phyloP scores from a whole-genome alignment of 2,888 invertebrate species.

The Macropis europaea region DNA sequence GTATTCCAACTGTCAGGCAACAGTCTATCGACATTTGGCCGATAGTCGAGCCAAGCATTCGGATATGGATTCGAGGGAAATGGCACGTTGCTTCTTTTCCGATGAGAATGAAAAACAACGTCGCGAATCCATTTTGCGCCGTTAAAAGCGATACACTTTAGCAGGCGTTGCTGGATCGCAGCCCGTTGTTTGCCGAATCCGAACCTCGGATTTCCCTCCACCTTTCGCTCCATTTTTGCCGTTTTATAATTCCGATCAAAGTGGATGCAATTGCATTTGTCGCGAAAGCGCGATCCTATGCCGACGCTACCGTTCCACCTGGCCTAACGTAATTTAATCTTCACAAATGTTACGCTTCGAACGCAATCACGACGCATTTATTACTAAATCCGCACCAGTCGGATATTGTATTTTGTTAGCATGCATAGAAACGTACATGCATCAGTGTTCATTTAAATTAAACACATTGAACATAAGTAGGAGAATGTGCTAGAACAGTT shows the following conservation, averaged over 20 bases:
- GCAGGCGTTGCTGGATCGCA: neutral
- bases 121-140: constrained; percentile 45
- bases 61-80: constrained; percentile 58
- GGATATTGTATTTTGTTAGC: too few species aligned
- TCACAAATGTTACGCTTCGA: constrained; percentile 13
- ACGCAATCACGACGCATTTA: neutral
- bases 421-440: too few species aligned
- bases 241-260: constrained; percentile 33
- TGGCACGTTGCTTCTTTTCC: constrained; percentile 60
- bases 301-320: neutral
- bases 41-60: constrained; percentile 55
- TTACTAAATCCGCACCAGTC: neutral
- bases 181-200: constrained; percentile 2
- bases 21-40: constrained; percentile 63
- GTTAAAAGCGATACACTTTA: constrained; percentile 47
- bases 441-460: too few species aligned
- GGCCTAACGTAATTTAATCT: constrained; percentile 13
- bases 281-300: neutral
- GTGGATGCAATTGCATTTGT: constrained; percentile 23
- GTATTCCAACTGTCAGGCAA: constrained; percentile 58
- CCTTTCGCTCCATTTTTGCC: neutral
- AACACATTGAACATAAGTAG: too few species aligned
- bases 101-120: constrained; percentile 60
- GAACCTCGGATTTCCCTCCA: neutral
- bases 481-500: too few species aligned